Percentiles rank a stretch among this genome's conserved stretches.
Evolutionary conservation across 2,888 invertebrate species (phyloP).

Genomic region (Apoda limacodes): DNA sequence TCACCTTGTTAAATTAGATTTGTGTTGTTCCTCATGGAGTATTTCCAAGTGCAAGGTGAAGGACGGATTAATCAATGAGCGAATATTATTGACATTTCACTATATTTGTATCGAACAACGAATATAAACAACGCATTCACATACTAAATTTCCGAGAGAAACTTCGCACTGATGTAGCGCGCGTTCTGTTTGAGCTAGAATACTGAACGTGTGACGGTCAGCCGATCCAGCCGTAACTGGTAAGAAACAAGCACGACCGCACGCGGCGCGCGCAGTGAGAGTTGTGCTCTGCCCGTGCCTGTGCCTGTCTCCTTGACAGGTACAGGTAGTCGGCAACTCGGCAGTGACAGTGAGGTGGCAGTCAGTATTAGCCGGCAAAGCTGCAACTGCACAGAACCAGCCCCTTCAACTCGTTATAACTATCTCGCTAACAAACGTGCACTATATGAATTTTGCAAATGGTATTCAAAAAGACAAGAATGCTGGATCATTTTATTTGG

Average conservation of each 20-base stretch:
- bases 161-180: constrained; percentile 47
- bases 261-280: constrained; percentile 66
- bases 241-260: constrained; percentile 44
- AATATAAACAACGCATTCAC: constrained; percentile 57
- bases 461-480: no score
- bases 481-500: no score
- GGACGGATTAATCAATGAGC: constrained; percentile 38
- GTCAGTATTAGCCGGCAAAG: constrained; percentile 18
- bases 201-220: constrained; percentile 37
- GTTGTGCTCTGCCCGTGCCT: constrained; percentile 36
- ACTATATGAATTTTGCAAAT: no score
- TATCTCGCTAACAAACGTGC: no score
- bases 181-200: constrained; percentile 42
- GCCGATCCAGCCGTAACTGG: constrained; percentile 28
- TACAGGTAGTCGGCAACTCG: constrained; percentile 30
- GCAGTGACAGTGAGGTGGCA: constrained; percentile 22
- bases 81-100: constrained; percentile 61
- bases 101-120: constrained; percentile 47
- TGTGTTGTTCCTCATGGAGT: constrained; percentile 54
- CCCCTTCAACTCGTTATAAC: no score
- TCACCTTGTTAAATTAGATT: constrained; percentile 41
- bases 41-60: constrained; percentile 34
- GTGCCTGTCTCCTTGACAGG: constrained; percentile 23
- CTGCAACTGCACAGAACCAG: constrained; percentile 16
- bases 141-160: constrained; percentile 58